phyloP scores from a whole-genome alignment of 2,888 invertebrate species.

The Choreutis nemorana region DNA sequence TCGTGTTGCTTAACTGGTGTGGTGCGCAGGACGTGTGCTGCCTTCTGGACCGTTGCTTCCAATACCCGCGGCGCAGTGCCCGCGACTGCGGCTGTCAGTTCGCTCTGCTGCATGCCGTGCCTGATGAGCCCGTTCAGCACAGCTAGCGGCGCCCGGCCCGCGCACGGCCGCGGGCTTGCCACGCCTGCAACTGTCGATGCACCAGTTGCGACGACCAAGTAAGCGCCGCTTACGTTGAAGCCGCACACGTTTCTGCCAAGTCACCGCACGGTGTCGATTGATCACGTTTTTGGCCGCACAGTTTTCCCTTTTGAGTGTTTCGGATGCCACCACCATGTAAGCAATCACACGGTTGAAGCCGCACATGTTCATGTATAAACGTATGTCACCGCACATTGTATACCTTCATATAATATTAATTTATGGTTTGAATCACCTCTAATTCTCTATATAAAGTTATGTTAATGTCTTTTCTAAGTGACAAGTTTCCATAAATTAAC shows the following conservation, averaged over 20 bases:
- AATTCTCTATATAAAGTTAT: no score
- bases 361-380: no score
- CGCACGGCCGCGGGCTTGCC: conserved; percentile 53
- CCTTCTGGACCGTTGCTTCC: conserved; percentile 89
- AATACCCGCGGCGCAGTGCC: conserved; percentile 79
- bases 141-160: conserved; percentile 67
- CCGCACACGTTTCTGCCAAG: conserved; percentile 5
- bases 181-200: conserved; percentile 57
- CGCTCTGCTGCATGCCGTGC: conserved; percentile 86
- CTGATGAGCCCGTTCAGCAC: conserved; percentile 65
- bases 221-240: conserved; percentile 45
- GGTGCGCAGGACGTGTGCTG: conserved; percentile 82
- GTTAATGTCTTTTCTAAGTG: no score
- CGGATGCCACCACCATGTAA: no score
- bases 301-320: no score
- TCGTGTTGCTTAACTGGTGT: conserved; percentile 54
- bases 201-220: conserved; percentile 60
- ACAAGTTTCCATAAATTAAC: no score
- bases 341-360: no score
- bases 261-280: conserved; percentile 8
- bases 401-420: no score
- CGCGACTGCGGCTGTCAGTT: conserved; percentile 92
- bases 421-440: no score
- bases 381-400: no score
- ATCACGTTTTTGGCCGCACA: no score